These are phyloP conservation scores for Nymphalis c-album DNA, from an alignment of 2,888 invertebrate species.

Conservation along the genomic window DNA sequence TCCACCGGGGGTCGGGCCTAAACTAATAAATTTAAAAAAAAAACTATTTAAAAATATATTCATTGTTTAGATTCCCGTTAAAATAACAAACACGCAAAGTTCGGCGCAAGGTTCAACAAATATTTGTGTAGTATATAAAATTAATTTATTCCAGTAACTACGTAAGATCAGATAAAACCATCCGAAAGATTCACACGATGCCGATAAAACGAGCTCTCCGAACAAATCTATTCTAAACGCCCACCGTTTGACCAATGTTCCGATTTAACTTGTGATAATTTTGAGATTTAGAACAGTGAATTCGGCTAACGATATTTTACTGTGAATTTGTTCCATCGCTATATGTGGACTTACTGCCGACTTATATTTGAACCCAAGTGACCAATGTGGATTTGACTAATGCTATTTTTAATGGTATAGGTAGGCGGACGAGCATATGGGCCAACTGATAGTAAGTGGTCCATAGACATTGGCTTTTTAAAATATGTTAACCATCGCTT, in stretches of 20 bases:
- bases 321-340: not conserved
- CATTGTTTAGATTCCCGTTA: not conserved
- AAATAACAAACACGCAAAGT: constrained; percentile 9
- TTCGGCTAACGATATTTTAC: not conserved
- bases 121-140: constrained; percentile 17
- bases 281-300: constrained; percentile 18
- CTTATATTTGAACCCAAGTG: not conserved
- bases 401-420: too few relatives aligned
- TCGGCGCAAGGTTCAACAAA: constrained; percentile 1
- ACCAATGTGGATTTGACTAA: not conserved
- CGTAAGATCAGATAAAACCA: constrained; percentile 26
- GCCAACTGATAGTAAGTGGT: too few relatives aligned
- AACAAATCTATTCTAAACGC: constrained; percentile 42
- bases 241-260: constrained; percentile 38
- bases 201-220: constrained; percentile 32
- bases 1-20: too few relatives aligned
- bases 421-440: too few relatives aligned
- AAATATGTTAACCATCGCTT: too few relatives aligned
- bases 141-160: constrained; percentile 25
- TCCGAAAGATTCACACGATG: constrained; percentile 34
- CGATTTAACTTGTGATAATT: constrained; percentile 36
- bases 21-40: too few relatives aligned
- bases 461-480: too few relatives aligned
- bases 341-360: not conserved
- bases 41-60: not conserved